These are phyloP conservation scores for Diploptera punctata DNA, from an alignment of 2,888 invertebrate species.

Conservation along the genomic window DNA sequence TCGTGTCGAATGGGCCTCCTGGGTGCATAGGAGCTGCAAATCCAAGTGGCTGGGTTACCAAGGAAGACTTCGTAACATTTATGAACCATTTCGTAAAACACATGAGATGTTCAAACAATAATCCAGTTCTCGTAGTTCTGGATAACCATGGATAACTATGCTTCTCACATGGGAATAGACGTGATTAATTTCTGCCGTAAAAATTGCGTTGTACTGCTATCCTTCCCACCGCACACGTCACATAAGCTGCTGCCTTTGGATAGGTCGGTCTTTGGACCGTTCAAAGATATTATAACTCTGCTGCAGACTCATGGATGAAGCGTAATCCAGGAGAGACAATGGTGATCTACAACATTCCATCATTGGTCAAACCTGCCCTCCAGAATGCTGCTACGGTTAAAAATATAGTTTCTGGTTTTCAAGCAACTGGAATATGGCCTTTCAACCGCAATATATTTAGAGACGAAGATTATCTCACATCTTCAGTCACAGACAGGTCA, in stretches of 20 bases:
- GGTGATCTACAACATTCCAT: not conserved
- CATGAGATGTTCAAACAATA: not conserved
- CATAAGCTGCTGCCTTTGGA: not conserved
- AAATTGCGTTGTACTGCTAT: not conserved
- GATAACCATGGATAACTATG: not conserved
- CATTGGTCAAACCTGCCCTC: not conserved
- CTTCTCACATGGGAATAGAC: not conserved
- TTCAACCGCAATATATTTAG: not conserved
- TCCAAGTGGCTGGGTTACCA: too few relatives aligned
- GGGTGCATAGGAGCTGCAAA: not conserved
- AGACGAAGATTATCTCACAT: too few relatives aligned
- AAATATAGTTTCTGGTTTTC: not conserved
- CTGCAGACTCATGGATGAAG: too few relatives aligned
- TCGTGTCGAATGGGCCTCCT: not conserved
- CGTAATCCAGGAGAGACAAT: too few relatives aligned
- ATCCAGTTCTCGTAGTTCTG: not conserved
- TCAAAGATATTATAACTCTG: not conserved
- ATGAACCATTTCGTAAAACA: not conserved
- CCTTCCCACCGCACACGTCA: not conserved
- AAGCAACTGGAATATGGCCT: not conserved
- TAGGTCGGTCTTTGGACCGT: not conserved
- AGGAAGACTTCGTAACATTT: too few relatives aligned
- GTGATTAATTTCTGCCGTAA: not conserved
- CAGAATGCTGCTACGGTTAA: not conserved
- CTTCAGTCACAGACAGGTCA: not conserved